These are phyloP conservation scores for Oryzias curvinotus DNA, from an alignment of 2,113 vertebrate species.

Conservation along the genomic window DNA sequence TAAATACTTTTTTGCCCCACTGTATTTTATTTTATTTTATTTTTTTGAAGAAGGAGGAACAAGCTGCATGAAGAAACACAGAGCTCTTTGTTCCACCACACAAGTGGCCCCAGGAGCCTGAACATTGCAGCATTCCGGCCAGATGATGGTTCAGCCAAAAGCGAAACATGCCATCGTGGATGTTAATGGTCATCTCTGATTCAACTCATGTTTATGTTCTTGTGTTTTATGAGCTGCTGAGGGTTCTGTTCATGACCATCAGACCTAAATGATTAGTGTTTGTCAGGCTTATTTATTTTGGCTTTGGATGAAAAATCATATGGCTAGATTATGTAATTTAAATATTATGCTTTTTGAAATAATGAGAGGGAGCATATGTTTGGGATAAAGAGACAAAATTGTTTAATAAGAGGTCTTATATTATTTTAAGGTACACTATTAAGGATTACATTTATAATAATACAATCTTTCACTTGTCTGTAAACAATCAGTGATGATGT, in stretches of 20 bases:
- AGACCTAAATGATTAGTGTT: conserved; percentile 9
- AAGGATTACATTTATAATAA: too few relatives aligned
- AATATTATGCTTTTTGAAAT: too few relatives aligned
- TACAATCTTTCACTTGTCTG: too few relatives aligned
- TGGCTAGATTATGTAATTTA: too few relatives aligned
- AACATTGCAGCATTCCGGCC: conserved; percentile 9
- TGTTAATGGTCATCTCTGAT: conserved; percentile 25
- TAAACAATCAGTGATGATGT: too few relatives aligned
- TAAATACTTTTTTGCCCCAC: too few relatives aligned
- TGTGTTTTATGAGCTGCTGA: conserved; percentile 2
- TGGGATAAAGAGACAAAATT: too few relatives aligned
- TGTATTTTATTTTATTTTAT: too few relatives aligned
- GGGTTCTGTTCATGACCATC: not conserved
- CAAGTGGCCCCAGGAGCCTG: conserved; percentile 4
- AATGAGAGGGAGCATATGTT: too few relatives aligned
- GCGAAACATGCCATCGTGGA: conserved; percentile 16
- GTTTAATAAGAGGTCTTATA: too few relatives aligned
- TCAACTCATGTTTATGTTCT: conserved; percentile 6
- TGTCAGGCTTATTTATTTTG: not conserved
- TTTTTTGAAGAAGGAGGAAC: conserved; percentile 3
- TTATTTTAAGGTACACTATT: too few relatives aligned
- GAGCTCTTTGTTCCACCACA: conserved; percentile 20
- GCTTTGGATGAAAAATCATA: too few relatives aligned
- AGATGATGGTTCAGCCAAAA: conserved; percentile 13
- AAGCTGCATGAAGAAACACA: conserved; percentile 13